These are phyloP conservation scores for Lethenteron camtschaticum DNA, from an alignment of 2,113 vertebrate genomes.

Conservation along the genomic window DNA sequence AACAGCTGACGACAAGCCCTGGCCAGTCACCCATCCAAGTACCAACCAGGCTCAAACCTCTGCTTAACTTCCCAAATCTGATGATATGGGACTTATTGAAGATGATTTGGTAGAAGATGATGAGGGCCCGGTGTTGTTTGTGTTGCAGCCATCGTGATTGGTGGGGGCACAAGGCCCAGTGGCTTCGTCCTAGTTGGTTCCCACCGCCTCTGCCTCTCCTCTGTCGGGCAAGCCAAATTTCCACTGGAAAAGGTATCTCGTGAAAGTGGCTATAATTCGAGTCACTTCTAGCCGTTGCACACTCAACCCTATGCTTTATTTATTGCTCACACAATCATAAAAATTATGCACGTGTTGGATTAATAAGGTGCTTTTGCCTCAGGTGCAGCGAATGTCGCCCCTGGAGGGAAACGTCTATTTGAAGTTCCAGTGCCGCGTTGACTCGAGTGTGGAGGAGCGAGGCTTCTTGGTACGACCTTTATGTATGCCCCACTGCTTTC, in stretches of 20 bases:
- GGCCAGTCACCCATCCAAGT: too few relatives aligned
- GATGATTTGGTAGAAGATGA: too few relatives aligned
- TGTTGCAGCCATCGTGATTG: too few relatives aligned
- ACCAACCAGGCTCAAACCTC: too few relatives aligned
- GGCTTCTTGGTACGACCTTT: slow-evolving; percentile 64
- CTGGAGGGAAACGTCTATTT: slow-evolving; percentile 74
- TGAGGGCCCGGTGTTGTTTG: too few relatives aligned
- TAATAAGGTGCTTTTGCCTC: background rate
- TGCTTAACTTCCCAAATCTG: too few relatives aligned
- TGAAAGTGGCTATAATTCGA: background rate
- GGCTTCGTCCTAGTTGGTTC: slow-evolving; percentile 60
- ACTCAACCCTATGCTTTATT: background rate
- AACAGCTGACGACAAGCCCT: too few relatives aligned
- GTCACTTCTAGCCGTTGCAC: background rate
- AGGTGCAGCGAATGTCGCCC: slow-evolving; percentile 75
- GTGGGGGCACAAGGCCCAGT: slow-evolving; percentile 20
- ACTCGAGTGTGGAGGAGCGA: slow-evolving; percentile 51
- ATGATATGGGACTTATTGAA: too few relatives aligned
- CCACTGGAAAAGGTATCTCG: slow-evolving; percentile 60
- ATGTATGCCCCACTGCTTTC: background rate
- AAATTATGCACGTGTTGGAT: background rate
- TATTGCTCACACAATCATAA: background rate
- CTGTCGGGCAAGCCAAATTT: slow-evolving; percentile 51
- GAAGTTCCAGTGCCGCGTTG: slow-evolving; percentile 68
- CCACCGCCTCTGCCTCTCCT: slow-evolving; percentile 42